Evolutionary conservation across 2,113 vertebrate genomes (phyloP).

Genomic region (Strix uralensis): DNA sequence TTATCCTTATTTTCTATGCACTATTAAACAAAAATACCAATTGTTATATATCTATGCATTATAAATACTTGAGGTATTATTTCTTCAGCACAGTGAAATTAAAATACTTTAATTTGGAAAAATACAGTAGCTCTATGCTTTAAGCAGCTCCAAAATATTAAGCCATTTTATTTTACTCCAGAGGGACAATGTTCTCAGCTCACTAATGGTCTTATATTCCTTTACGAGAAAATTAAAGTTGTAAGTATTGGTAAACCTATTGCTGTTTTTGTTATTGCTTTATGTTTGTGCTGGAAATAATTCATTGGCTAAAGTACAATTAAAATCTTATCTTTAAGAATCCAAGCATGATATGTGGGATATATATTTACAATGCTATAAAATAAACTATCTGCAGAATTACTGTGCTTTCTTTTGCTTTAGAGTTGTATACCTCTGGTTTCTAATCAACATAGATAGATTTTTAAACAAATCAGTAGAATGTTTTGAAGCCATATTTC

Average conservation of each 20-base stretch:
- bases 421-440: neutral
- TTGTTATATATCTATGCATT: slow-evolving; percentile 5
- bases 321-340: slow-evolving; percentile 8
- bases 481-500: neutral
- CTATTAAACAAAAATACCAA: slow-evolving; percentile 28
- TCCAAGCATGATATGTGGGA: neutral
- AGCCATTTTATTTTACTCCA: slow-evolving; percentile 30
- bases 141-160: slow-evolving; percentile 34
- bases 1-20: slow-evolving; percentile 22
- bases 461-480: neutral
- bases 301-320: neutral
- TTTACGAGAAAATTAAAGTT: slow-evolving; percentile 38
- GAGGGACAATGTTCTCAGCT: neutral
- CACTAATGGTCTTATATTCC: slow-evolving; percentile 10
- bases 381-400: neutral
- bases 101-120: slow-evolving; percentile 26
- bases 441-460: neutral
- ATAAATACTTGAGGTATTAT: slow-evolving; percentile 36
- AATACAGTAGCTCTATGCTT: neutral
- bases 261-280: slow-evolving; percentile 10
- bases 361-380: neutral
- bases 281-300: slow-evolving; percentile 2
- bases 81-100: slow-evolving; percentile 21
- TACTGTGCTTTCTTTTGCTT: neutral
- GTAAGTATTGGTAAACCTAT: slow-evolving; percentile 25